Evolutionary conservation across 2,888 invertebrate genomes (phyloP).

Genomic region (Nephrotoma guestfalica): DNA sequence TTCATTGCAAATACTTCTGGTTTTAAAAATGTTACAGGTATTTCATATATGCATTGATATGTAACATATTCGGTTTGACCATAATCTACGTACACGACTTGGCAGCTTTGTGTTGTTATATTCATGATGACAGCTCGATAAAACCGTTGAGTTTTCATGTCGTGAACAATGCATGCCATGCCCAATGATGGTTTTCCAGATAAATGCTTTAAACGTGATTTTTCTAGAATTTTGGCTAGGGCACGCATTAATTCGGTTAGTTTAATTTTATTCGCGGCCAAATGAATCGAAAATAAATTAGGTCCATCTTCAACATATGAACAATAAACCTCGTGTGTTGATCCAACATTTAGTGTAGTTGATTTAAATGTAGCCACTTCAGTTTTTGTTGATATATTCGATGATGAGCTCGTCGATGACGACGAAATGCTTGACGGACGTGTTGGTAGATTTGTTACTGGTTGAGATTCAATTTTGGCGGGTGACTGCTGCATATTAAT

Average conservation of each 20-base stretch:
- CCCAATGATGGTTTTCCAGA: conserved; percentile 57
- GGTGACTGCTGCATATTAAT: not conserved
- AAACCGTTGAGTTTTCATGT: conserved; percentile 49
- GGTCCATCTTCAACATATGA: conserved; percentile 71
- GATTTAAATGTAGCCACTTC: conserved; percentile 25
- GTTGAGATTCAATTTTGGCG: not conserved
- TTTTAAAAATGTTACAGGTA: conserved; percentile 55
- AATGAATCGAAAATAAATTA: conserved; percentile 58
- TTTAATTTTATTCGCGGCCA: conserved; percentile 42
- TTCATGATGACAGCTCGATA: conserved; percentile 65
- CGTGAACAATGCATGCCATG: conserved; percentile 60
- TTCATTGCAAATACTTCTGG: conserved; percentile 62
- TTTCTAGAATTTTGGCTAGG: conserved; percentile 40
- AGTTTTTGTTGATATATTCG: conserved; percentile 7
- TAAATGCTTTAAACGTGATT: conserved; percentile 38
- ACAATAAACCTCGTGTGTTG: conserved; percentile 52
- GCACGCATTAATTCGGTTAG: conserved; percentile 56
- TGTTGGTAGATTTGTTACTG: not conserved
- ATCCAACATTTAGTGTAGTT: conserved; percentile 36
- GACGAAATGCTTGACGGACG: not conserved
- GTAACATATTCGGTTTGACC: conserved; percentile 62
- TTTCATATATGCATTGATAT: conserved; percentile 55
- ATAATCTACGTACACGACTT: conserved; percentile 68
- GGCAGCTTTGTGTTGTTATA: conserved; percentile 53
- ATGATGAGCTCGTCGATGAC: conserved; percentile 12